Evolutionary conservation across 1,140 invertebrate genomes (phyloP).

Genomic region (Nephila pilipes): DNA sequence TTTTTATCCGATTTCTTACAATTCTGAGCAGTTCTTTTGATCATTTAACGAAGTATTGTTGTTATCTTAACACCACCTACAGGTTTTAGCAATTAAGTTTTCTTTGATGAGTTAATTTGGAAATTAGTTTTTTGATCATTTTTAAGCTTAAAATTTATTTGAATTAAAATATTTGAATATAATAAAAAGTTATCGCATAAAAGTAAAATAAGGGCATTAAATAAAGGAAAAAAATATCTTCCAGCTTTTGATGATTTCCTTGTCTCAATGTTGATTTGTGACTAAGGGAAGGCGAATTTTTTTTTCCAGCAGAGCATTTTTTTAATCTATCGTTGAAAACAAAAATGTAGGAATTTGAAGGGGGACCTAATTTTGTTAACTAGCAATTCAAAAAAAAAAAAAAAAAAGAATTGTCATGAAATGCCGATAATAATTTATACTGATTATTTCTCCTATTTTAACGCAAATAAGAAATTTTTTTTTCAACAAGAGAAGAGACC

Average conservation of each 20-base stretch:
- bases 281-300: neutral
- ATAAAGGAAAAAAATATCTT: neutral
- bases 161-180: neutral
- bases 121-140: no score
- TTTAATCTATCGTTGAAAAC: neutral
- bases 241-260: neutral
- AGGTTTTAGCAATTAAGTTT: no score
- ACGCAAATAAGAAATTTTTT: conserved; percentile 15
- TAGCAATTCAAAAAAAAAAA: neutral
- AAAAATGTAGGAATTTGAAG: conserved; percentile 20
- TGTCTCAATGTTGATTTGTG: conserved; percentile 15
- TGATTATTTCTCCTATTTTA: conserved; percentile 35
- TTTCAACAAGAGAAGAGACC: neutral
- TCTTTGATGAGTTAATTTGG: no score
- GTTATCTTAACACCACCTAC: no score
- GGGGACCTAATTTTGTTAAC: conserved; percentile 23
- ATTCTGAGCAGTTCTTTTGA: no score
- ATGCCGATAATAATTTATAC: conserved; percentile 39
- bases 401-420: conserved; percentile 19
- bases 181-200: neutral
- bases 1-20: no score
- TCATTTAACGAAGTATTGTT: no score
- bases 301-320: neutral
- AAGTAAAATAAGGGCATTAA: neutral
- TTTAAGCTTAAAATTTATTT: neutral